Evolutionary conservation across 2,113 vertebrate genomes (phyloP).

Genomic region (Phodopus roborovskii): DNA sequence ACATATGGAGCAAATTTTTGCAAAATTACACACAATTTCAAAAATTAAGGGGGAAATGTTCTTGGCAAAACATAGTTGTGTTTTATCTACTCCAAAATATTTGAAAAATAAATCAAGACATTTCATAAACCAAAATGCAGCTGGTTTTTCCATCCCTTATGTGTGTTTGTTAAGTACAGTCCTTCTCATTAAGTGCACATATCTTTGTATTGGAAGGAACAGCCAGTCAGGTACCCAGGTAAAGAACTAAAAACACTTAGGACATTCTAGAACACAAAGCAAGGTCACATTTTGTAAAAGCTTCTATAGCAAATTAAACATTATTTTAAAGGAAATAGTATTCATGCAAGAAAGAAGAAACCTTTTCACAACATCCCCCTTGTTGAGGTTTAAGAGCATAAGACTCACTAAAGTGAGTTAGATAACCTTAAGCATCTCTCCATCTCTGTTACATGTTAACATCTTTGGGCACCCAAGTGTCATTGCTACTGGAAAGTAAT

Average conservation of each 20-base stretch:
- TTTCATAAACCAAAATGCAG: slow-evolving; percentile 79
- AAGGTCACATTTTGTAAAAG: slow-evolving; percentile 43
- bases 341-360: slow-evolving; percentile 47
- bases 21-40: slow-evolving; percentile 80
- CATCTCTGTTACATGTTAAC: neutral
- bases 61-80: slow-evolving; percentile 75
- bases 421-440: neutral
- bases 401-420: slow-evolving; percentile 31
- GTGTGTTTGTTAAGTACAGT: slow-evolving; percentile 43
- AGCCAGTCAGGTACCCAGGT: slow-evolving; percentile 31
- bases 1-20: slow-evolving; percentile 82
- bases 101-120: slow-evolving; percentile 81
- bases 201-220: slow-evolving; percentile 38
- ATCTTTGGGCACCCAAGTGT: neutral
- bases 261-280: neutral
- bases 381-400: slow-evolving; percentile 27
- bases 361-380: neutral
- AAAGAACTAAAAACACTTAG: slow-evolving; percentile 24
- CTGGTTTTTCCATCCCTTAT: slow-evolving; percentile 69
- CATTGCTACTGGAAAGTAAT: neutral
- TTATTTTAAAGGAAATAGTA: slow-evolving; percentile 52
- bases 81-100: slow-evolving; percentile 80
- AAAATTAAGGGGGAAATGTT: slow-evolving; percentile 78
- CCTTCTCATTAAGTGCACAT: slow-evolving; percentile 32
- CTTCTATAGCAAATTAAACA: neutral